These are phyloP conservation scores for Chironomus riparius DNA, from an alignment of 2,888 invertebrate genomes.

Conservation along the genomic window DNA sequence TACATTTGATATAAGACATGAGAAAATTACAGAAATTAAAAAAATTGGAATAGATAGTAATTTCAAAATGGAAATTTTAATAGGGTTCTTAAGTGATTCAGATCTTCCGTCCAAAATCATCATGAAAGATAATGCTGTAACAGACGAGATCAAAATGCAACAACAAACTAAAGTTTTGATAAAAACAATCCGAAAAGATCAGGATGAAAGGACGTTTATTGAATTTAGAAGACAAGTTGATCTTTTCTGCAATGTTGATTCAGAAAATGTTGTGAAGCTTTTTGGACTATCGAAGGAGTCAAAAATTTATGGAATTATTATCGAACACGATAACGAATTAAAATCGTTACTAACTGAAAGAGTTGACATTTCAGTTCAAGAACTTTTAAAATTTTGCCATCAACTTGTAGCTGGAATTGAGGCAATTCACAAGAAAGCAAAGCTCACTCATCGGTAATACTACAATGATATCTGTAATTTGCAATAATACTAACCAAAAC, in stretches of 20 bases:
- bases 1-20: conserved; percentile 48
- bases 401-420: conserved; percentile 75
- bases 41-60: conserved; percentile 60
- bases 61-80: conserved; percentile 55
- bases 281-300: conserved; percentile 72
- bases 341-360: conserved; percentile 71
- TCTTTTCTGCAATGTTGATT: conserved; percentile 71
- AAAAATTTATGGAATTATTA: conserved; percentile 80
- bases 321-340: conserved; percentile 88
- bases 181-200: conserved; percentile 42
- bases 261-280: conserved; percentile 69
- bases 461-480: not conserved
- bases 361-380: conserved; percentile 32
- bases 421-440: conserved; percentile 54
- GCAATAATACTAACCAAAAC: not conserved
- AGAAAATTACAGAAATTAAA: conserved; percentile 59
- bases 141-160: conserved; percentile 35
- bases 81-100: conserved; percentile 52
- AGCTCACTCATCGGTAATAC: conserved; percentile 69
- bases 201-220: conserved; percentile 65
- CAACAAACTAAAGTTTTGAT: not conserved
- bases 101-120: conserved; percentile 30
- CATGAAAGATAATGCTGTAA: conserved; percentile 36
- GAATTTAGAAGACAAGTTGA: conserved; percentile 88
- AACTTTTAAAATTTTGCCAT: conserved; percentile 7